Evolutionary conservation across 2,113 vertebrate species (phyloP), one percentile per base, ranked within the genome.

Genomic region (Suncus etruscus): DNA sequence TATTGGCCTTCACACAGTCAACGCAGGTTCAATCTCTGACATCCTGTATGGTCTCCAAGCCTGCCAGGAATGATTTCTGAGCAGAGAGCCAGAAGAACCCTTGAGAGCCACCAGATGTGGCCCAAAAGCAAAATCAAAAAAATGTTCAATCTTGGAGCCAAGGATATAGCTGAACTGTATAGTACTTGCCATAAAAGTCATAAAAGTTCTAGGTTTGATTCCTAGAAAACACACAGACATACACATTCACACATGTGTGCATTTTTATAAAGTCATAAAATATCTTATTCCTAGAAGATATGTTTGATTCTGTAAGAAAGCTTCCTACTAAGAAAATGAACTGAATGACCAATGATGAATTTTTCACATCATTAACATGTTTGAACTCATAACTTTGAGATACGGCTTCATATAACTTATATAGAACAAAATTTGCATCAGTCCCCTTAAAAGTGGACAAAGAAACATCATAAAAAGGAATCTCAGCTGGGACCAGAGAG

Each of bases 371-470:
- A 9, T 65, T 24, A 48, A 39, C 74, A 74, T 15, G 65, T 92
- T 50, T 27, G n/a, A 89, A 89, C n/a, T 79, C 77, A 83, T 24
- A 82, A 82, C 29, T 78, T 81, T 87, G 11, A 91, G 65, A 69
- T 61, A 18, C 50, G 12, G 58, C 66, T n/a, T 78, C 66, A 54
- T 65, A 51, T 91, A 76, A 77, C 2, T 73, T 32, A n/a, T 16
- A 82, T 54, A 77, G 89, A 89, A 73, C 20, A 63, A 63, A 77
- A 14, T 27, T 69, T 82, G 72, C 54, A 87, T 45, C 61, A 47
- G 25, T 7, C 61, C 70, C 87, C 65, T 86, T 82, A 86, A 50
- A 0, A 39, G 24, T 39, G 3, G 29, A 39, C 69, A 16, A 92
- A 89, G 69, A 78, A 12, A 69, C 11, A 1, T 50, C 11, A 4